phyloP scores from a whole-genome alignment of 2,797 vertebrate species.

The Lacerta viridis region DNA sequence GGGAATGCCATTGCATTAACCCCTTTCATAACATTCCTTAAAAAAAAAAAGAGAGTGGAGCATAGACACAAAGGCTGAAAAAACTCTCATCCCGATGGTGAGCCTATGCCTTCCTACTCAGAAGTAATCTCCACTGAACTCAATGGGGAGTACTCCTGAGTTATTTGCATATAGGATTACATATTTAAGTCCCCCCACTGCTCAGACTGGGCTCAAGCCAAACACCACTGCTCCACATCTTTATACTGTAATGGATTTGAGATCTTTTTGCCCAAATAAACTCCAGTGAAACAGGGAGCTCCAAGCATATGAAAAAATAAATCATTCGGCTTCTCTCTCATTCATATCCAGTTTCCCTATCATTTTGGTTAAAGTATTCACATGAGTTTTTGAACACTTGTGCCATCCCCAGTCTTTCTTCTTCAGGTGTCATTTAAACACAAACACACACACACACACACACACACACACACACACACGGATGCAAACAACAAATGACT shows the following conservation, averaged over 20 bases:
- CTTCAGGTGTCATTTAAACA: background rate
- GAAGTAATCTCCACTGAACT: background rate
- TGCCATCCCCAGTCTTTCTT: slow-evolving; percentile 36
- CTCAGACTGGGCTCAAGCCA: slow-evolving; percentile 16
- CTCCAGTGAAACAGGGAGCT: slow-evolving; percentile 7
- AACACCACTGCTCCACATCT: slow-evolving; percentile 31
- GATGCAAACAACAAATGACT: background rate
- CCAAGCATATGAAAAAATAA: background rate
- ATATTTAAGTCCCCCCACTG: background rate
- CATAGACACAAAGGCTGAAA: slow-evolving; percentile 19
- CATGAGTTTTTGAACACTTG: slow-evolving; percentile 31
- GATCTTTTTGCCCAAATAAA: slow-evolving; percentile 26
- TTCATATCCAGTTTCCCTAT: background rate
- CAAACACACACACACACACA: background rate
- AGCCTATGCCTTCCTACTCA: background rate
- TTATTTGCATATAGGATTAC: background rate
- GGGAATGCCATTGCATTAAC: background rate
- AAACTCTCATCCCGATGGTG: background rate
- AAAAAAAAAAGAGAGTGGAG: background rate
- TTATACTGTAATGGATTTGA: background rate
- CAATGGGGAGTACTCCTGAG: background rate
- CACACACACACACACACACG: too few relatives aligned
- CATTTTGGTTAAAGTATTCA: slow-evolving; percentile 28
- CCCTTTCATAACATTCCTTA: background rate
- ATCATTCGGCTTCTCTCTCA: background rate